These are phyloP conservation scores for Notamacropus eugenii DNA, from an alignment of 2,797 vertebrate genomes.

Conservation along the genomic window DNA sequence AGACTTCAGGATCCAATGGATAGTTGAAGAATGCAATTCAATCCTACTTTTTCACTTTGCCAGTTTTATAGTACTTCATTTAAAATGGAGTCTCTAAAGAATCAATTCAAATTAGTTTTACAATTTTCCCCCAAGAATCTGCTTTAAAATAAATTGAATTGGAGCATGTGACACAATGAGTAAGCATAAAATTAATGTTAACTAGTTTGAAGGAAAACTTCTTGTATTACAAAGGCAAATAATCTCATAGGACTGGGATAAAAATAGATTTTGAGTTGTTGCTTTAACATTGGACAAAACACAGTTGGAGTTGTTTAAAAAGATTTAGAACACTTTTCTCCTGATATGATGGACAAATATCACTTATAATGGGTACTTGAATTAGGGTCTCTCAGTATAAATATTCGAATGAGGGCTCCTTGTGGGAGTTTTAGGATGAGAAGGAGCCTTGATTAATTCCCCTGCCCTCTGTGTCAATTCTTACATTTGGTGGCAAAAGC, in stretches of 20 bases:
- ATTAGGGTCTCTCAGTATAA: not conserved
- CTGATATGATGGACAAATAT: slow-evolving; percentile 67
- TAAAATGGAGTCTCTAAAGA: slow-evolving; percentile 87
- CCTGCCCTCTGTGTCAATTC: not conserved
- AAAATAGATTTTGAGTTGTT: slow-evolving; percentile 85
- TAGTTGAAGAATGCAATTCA: slow-evolving; percentile 82
- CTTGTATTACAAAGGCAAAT: slow-evolving; percentile 85
- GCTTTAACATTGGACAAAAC: slow-evolving; percentile 78
- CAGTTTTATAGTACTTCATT: slow-evolving; percentile 85
- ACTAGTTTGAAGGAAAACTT: slow-evolving; percentile 83
- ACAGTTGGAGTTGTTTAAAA: slow-evolving; percentile 60
- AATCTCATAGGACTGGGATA: slow-evolving; percentile 84
- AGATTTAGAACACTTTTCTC: slow-evolving; percentile 60
- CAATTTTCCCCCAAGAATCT: slow-evolving; percentile 85
- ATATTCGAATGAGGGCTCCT: not conserved
- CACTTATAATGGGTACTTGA: not conserved
- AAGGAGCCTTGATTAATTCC: not conserved
- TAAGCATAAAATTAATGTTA: slow-evolving; percentile 84
- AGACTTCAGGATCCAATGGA: slow-evolving; percentile 79
- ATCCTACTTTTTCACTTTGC: slow-evolving; percentile 85
- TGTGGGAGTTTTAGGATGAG: not conserved
- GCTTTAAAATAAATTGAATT: slow-evolving; percentile 87
- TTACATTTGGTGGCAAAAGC: not conserved
- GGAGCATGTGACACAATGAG: slow-evolving; percentile 83
- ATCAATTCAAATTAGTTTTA: slow-evolving; percentile 88